A percentile compares a stretch with the other conserved stretches of the same genome.
These are phyloP conservation scores for Choreutis nemorana DNA, from an alignment of 2,888 invertebrate species.

Conservation along the genomic window DNA sequence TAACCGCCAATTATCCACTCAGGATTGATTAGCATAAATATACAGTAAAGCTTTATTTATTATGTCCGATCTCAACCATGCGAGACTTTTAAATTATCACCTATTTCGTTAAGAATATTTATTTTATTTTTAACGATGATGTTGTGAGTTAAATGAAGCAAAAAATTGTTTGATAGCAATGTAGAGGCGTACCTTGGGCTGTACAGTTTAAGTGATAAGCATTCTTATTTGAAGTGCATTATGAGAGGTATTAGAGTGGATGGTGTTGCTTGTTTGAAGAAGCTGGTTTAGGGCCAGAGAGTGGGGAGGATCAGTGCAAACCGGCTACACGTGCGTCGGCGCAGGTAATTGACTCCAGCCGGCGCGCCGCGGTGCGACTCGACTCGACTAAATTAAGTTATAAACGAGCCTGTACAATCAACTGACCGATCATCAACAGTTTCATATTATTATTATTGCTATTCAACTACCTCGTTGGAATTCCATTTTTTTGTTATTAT, in stretches of 20 bases:
- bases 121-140: too few species aligned
- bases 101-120: conserved; percentile 11
- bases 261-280: too few species aligned
- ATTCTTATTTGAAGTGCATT: conserved; percentile 24
- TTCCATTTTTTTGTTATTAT: too few species aligned
- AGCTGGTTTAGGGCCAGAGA: conserved; percentile 17
- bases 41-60: conserved; percentile 15
- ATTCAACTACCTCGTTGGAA: conserved; percentile 25
- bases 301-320: conserved; percentile 32
- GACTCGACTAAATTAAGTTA: conserved; percentile 15
- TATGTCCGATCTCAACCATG: conserved; percentile 10
- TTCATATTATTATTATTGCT: conserved; percentile 27
- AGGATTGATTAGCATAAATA: conserved; percentile 17
- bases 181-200: conserved; percentile 13
- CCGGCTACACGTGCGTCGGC: conserved; percentile 53
- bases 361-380: conserved; percentile 14
- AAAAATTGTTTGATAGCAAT: conserved; percentile 7
- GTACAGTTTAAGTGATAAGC: conserved; percentile 50
- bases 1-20: conserved; percentile 17
- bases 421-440: too few species aligned
- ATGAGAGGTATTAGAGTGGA: conserved; percentile 28
- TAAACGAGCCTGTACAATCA: conserved; percentile 50
- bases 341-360: conserved; percentile 55
- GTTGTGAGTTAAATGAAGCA: too few species aligned
- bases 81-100: conserved; percentile 9